Evolutionary conservation across 2,888 invertebrate genomes (phyloP).

Genomic region (Agriopis marginaria): DNA sequence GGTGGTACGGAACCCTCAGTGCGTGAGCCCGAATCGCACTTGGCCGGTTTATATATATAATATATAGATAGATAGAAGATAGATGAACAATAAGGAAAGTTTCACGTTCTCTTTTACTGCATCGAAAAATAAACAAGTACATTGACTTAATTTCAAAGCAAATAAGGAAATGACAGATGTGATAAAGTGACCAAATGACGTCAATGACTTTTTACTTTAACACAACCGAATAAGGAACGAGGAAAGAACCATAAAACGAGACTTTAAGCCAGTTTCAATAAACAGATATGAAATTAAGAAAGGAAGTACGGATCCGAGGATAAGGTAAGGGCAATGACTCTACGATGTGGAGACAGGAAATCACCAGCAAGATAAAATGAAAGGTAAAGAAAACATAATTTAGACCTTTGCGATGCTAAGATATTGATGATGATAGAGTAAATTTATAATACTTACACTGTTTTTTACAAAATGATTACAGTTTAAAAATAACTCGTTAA

Average conservation of each 20-base stretch:
- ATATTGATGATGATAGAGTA: too few species aligned
- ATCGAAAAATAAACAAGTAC: background rate
- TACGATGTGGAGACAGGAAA: too few species aligned
- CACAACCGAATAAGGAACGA: conserved; percentile 1
- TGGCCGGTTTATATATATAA: too few species aligned
- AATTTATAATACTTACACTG: too few species aligned
- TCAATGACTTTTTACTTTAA: background rate
- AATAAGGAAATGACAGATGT: background rate
- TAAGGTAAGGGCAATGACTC: too few species aligned
- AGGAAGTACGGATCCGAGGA: background rate
- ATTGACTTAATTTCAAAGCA: background rate
- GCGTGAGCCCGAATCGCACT: too few species aligned
- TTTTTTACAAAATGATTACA: too few species aligned
- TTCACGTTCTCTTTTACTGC: background rate
- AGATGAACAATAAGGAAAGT: too few species aligned
- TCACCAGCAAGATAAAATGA: background rate
- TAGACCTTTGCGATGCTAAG: too few species aligned
- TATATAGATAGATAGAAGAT: background rate
- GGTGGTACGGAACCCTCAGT: too few species aligned
- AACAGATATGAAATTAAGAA: background rate
- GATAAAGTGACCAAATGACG: background rate
- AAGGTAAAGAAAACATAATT: too few species aligned
- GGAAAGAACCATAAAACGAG: background rate
- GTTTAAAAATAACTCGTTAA: too few species aligned
- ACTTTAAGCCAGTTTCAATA: background rate